Evolutionary conservation across 2,888 invertebrate species (phyloP).

Genomic region (Campoplex capitator): DNA sequence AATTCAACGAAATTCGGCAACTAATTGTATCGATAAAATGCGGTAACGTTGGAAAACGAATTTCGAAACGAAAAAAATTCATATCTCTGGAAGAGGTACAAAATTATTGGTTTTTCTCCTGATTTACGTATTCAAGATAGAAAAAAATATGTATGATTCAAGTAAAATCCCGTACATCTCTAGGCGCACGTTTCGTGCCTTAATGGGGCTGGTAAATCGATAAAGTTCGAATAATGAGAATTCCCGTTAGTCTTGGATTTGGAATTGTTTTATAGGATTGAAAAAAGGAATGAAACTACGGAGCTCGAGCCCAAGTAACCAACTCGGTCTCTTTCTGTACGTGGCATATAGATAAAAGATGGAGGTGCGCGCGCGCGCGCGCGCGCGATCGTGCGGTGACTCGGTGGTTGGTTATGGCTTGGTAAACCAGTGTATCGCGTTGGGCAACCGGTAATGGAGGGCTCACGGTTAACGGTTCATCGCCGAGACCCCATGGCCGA

Average conservation of each 20-base stretch:
- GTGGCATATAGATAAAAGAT: constrained; percentile 15
- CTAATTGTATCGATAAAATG: too few relatives aligned
- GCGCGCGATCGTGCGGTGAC: constrained; percentile 24
- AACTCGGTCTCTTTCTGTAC: constrained; percentile 2
- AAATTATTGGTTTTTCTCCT: too few relatives aligned
- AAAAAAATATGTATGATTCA: too few relatives aligned
- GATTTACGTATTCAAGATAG: too few relatives aligned
- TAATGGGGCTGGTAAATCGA: neutral
- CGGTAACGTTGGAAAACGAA: too few relatives aligned
- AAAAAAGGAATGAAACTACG: neutral
- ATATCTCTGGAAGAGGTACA: too few relatives aligned
- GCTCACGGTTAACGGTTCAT: constrained; percentile 67
- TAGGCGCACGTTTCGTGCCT: too few relatives aligned
- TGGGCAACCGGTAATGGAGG: constrained; percentile 68
- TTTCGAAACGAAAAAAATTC: too few relatives aligned
- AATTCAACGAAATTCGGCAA: too few relatives aligned
- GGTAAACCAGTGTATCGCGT: constrained; percentile 57
- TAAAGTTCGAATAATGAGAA: neutral
- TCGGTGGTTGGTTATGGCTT: constrained; percentile 52
- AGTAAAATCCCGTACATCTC: too few relatives aligned
- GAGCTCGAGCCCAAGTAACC: neutral
- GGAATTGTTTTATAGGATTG: neutral
- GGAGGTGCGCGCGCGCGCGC: constrained; percentile 28
- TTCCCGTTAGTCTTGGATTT: constrained; percentile 16
- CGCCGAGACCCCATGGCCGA: constrained; percentile 62